phyloP scores from a whole-genome alignment of 2,113 vertebrate species.

The Taxidea taxus region DNA sequence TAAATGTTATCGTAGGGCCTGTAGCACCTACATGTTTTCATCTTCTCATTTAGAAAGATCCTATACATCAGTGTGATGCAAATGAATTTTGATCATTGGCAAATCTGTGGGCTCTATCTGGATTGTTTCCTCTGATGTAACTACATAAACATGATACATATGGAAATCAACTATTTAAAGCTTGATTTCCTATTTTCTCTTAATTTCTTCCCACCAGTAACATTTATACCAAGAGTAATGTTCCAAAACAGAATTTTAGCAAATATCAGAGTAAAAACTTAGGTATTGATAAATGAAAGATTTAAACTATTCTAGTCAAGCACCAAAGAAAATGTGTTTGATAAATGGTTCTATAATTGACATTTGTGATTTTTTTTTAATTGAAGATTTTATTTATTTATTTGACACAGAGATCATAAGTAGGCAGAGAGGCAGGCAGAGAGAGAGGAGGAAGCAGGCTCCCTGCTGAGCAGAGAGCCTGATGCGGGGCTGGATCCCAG shows the following conservation, averaged over 20 bases:
- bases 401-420: too few species aligned
- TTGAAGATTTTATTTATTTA: too few species aligned
- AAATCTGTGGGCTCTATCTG: neutral
- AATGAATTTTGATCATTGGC: neutral
- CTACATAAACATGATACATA: neutral
- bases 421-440: too few species aligned
- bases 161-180: neutral
- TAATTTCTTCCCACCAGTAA: neutral
- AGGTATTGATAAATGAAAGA: neutral
- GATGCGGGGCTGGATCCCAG: too few species aligned
- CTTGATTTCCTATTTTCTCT: neutral
- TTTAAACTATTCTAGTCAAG: neutral
- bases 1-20: neutral
- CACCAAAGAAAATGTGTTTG: neutral
- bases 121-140: neutral
- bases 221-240: neutral
- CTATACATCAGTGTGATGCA: neutral
- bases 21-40: neutral
- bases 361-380: neutral
- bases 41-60: neutral
- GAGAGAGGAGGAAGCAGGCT: too few species aligned
- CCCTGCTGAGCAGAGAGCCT: too few species aligned
- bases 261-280: neutral
- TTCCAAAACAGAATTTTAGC: neutral
- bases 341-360: neutral